These are phyloP conservation scores for Gonocerus acuteangulatus DNA, from an alignment of 2,888 invertebrate species.

Conservation along the genomic window DNA sequence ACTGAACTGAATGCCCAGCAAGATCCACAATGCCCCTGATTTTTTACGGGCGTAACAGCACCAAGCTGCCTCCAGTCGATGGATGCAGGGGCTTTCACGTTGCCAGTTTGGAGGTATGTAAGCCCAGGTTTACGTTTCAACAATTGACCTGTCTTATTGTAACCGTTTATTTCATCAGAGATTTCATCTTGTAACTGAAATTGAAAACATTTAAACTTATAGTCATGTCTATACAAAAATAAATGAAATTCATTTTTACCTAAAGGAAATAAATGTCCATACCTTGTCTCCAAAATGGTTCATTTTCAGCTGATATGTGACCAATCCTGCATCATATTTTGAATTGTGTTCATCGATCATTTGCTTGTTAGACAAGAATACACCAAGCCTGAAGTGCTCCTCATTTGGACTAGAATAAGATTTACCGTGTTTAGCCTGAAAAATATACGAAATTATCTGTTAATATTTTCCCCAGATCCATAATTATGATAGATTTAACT, in stretches of 20 bases:
- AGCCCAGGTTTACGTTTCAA: background rate
- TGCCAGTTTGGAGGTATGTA: background rate
- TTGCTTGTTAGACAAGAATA: slow-evolving; percentile 77
- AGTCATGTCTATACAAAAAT: too few species aligned
- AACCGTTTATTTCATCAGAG: background rate
- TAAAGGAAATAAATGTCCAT: too few species aligned
- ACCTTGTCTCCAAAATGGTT: slow-evolving; percentile 80
- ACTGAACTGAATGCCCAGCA: background rate
- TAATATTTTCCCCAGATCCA: too few species aligned
- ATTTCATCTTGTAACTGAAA: background rate
- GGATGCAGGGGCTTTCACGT: background rate
- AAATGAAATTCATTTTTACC: too few species aligned
- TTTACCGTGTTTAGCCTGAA: slow-evolving; percentile 49
- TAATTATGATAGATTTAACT: background rate
- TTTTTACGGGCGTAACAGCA: background rate
- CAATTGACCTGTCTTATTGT: background rate
- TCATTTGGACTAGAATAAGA: slow-evolving; percentile 61
- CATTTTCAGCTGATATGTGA: slow-evolving; percentile 53
- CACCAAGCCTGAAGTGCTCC: slow-evolving; percentile 75
- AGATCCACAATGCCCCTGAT: background rate
- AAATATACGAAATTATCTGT: too few species aligned
- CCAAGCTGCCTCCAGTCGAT: background rate
- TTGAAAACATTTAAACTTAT: too few species aligned
- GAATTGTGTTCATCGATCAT: slow-evolving; percentile 78
- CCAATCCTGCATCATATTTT: slow-evolving; percentile 56